Evolutionary conservation across 2,113 vertebrate genomes (phyloP), one percentile per base, ranked within the genome.

Genomic region (Suricata suricatta): DNA sequence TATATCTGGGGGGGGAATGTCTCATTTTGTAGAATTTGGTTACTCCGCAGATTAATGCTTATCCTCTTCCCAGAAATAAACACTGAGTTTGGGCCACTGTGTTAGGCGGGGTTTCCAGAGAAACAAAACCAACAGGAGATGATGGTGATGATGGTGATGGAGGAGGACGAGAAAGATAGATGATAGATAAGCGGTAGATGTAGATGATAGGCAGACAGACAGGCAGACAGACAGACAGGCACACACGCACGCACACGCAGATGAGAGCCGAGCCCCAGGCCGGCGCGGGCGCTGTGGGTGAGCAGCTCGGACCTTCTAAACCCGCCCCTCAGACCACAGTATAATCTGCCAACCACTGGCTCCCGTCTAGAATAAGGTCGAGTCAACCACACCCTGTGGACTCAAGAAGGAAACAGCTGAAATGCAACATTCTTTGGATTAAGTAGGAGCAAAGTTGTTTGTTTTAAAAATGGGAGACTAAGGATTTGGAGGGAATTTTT

Each of bases 301-400:
- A 74, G 71, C 38, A 41, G 27, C 54, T 21, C 17, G 14, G 23
- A 52, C 66, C 44, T 5, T 57, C 60, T 2, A 19, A 14, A 31
- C 35, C 50, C 31, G 7, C 69, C 35, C 63, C 23, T 19, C 38
- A 38, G 14, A 2, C 33, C 29, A 13, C 29, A 54, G 19, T 8
- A 5, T 19, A 2, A 57, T 44, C 47, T 79, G 82, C 2, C 44
- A 47, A 27, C 66, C 69, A 6, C 14, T 0, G 3, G 4, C 10
- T 0, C 5, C 13, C 54, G n/a, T 4, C 19, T 31, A 4, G 44
- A 52, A n/a, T 25, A n/a, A 25, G 19, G 29, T 41, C 21, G 14
- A 15, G 12, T 27, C 2, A 15, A 1, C 0, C 15, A 21, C 0
- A 0, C 4, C 15, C 4, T 29, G 41, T 2, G 27, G 47, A 60